A percentile compares a stretch with the other conserved stretches of the same genome.
Evolutionary conservation across 2,888 invertebrate genomes (phyloP).

Genomic region (Chaitophorus viminalis): DNA sequence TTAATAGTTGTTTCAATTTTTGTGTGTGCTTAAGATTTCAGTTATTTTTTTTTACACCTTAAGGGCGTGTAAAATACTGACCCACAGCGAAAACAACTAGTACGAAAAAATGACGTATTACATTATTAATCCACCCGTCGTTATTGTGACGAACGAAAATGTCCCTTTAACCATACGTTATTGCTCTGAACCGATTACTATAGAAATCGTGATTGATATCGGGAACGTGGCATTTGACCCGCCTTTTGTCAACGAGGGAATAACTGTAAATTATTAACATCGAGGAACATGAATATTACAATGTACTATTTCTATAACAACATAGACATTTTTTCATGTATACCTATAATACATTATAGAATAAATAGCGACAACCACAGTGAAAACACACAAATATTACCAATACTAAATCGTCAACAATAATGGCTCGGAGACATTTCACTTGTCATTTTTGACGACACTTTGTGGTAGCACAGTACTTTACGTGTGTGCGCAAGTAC

Average conservation of each 20-base stretch:
- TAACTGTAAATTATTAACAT: neutral
- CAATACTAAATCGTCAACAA: constrained; percentile 18
- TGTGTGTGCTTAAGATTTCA: neutral
- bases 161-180: neutral
- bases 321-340: neutral
- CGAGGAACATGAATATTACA: neutral
- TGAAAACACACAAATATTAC: neutral
- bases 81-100: neutral
- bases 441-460: constrained; percentile 31
- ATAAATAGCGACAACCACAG: neutral
- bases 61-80: too few relatives aligned
- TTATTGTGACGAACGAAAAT: neutral
- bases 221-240: constrained; percentile 7
- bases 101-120: neutral
- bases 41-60: too few relatives aligned
- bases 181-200: neutral
- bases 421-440: constrained; percentile 10
- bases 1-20: neutral
- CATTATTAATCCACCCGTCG: neutral
- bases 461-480: neutral
- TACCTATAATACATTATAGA: too few relatives aligned
- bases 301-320: neutral
- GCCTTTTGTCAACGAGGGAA: neutral
- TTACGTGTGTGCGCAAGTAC: neutral
- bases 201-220: constrained; percentile 32